These are phyloP conservation scores for Struthidea cinerea DNA, from an alignment of 2,113 vertebrate genomes.

Conservation along the genomic window DNA sequence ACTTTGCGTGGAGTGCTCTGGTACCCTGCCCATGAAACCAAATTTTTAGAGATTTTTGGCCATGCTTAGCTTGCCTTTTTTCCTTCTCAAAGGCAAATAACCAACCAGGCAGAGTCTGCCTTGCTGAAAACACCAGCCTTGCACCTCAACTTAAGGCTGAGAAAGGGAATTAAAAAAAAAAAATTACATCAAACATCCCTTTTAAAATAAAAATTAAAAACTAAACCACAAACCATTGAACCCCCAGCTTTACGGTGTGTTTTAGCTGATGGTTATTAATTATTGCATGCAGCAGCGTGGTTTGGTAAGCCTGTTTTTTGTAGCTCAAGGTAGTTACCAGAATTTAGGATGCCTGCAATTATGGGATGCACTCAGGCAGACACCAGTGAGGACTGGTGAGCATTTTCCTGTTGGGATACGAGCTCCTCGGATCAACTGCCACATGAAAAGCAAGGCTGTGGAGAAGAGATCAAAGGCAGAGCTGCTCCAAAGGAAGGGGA, in stretches of 20 bases:
- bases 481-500: background rate
- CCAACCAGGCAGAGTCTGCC: background rate
- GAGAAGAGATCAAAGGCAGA: background rate
- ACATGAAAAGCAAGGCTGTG: background rate
- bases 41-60: background rate
- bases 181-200: no score
- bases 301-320: fast-evolving
- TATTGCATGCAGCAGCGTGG: fast-evolving
- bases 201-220: background rate
- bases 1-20: fast-evolving
- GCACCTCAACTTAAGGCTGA: background rate
- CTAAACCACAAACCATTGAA: fast-evolving
- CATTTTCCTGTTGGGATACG: background rate
- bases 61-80: fast-evolving
- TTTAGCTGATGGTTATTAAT: background rate
- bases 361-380: background rate
- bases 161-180: background rate
- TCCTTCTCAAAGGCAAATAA: background rate
- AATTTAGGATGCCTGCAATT: background rate
- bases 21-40: fast-evolving
- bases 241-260: fast-evolving
- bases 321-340: fast-evolving
- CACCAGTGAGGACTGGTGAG: fast-evolving
- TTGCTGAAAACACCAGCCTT: background rate
- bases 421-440: background rate